Conservation (phyloP, 1,140 invertebrate genomes). For the Drosophila sp. region DNA sequence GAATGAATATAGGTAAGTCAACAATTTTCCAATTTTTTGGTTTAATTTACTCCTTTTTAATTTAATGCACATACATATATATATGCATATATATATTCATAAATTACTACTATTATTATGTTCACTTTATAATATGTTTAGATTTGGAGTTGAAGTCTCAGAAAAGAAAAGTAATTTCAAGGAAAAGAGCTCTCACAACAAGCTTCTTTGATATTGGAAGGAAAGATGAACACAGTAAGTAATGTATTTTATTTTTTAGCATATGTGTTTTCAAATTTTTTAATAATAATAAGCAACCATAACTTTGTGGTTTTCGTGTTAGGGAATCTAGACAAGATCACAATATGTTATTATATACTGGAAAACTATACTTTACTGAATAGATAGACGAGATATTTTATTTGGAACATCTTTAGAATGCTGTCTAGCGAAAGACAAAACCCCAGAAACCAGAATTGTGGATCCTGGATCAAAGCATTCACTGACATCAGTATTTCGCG, state of each 20-base stretch:
- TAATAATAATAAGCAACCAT: too few species aligned
- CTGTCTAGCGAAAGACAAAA: slow-evolving; percentile 91
- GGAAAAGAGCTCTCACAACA: slow-evolving; percentile 93
- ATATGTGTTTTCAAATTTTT: too few species aligned
- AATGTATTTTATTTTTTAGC: not conserved
- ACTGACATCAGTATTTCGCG: slow-evolving; percentile 64
- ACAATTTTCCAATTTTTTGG: too few species aligned
- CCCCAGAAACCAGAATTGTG: slow-evolving; percentile 30
- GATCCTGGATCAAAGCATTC: slow-evolving; percentile 60
- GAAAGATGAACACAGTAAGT: slow-evolving; percentile 89
- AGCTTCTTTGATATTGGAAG: slow-evolving; percentile 92
- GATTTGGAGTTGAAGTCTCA: slow-evolving; percentile 86
- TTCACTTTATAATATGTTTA: slow-evolving; percentile 5
- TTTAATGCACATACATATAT: too few species aligned
- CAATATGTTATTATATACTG: not conserved
- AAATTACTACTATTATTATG: too few species aligned
- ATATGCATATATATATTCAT: too few species aligned
- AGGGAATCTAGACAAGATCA: too few species aligned
- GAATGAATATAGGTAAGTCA: slow-evolving; percentile 88
- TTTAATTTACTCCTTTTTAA: too few species aligned
- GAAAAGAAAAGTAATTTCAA: slow-evolving; percentile 91
- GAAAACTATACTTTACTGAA: not conserved
- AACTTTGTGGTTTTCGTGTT: too few species aligned
- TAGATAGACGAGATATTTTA: slow-evolving; percentile 84
- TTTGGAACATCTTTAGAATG: slow-evolving; percentile 93